Conservation (phyloP, 1,140 invertebrate genomes). For the Proctacanthus coquilletti region DNA sequence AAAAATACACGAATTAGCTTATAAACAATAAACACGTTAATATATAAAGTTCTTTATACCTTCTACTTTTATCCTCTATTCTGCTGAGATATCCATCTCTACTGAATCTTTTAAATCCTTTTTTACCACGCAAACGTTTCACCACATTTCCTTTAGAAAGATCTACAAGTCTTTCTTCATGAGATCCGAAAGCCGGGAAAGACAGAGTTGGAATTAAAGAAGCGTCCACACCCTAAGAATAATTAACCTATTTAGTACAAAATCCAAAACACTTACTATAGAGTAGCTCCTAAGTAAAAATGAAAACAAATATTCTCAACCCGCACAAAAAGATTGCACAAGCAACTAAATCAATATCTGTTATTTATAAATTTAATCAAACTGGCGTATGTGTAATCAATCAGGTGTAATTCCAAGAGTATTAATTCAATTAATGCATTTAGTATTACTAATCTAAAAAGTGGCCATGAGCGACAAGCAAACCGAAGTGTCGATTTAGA, state of each 20-base stretch:
- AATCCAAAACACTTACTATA: neutral
- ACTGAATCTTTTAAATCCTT: slow-evolving; percentile 90
- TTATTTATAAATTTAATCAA: too few relatives aligned
- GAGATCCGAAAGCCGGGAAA: slow-evolving; percentile 95
- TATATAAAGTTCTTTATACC: slow-evolving; percentile 28
- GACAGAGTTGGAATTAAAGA: slow-evolving; percentile 83
- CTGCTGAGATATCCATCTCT: slow-evolving; percentile 88
- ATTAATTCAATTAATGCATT: too few relatives aligned
- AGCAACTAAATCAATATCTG: too few relatives aligned
- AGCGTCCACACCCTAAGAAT: slow-evolving; percentile 70
- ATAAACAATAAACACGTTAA: neutral
- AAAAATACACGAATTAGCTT: too few relatives aligned
- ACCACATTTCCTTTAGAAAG: slow-evolving; percentile 82
- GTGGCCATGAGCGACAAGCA: too few relatives aligned
- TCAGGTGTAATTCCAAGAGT: too few relatives aligned
- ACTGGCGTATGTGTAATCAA: too few relatives aligned
- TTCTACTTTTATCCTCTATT: slow-evolving; percentile 62
- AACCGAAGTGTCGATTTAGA: too few relatives aligned
- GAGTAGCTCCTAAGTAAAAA: neutral
- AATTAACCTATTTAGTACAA: slow-evolving; percentile 11
- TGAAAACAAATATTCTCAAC: slow-evolving; percentile 1
- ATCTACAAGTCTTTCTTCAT: slow-evolving; percentile 75
- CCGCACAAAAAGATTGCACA: too few relatives aligned
- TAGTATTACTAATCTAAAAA: too few relatives aligned
- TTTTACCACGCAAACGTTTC: slow-evolving; percentile 68